These are phyloP conservation scores for Eolophus roseicapilla DNA, from an alignment of 2,113 vertebrate genomes.

Conservation along the genomic window DNA sequence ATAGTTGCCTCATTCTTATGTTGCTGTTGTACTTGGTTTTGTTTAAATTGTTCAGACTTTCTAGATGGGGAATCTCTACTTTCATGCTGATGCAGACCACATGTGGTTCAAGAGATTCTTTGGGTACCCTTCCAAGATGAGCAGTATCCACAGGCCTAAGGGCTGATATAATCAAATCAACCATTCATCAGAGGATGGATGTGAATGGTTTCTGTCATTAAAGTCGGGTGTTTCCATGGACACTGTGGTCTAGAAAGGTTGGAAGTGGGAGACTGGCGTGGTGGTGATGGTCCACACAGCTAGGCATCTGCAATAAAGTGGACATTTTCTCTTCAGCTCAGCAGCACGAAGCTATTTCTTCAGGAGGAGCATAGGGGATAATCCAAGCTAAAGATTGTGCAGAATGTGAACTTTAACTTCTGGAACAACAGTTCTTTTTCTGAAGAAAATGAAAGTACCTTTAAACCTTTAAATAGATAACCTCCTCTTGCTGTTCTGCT, in stretches of 20 bases:
- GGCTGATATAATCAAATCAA: not conserved
- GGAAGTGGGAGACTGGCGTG: not conserved
- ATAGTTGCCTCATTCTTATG: not conserved
- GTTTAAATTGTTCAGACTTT: not conserved
- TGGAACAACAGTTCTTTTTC: not conserved
- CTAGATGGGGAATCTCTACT: not conserved
- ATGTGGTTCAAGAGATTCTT: not conserved
- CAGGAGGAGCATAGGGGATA: not conserved
- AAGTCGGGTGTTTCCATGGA: not conserved
- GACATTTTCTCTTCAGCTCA: not conserved
- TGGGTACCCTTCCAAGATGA: not conserved
- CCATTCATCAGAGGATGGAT: not conserved
- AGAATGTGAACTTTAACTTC: not conserved
- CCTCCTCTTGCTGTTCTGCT: not conserved
- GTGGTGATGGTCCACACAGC: not conserved
- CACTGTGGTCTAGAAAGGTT: not conserved
- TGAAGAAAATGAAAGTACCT: not conserved
- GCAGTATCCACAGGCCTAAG: not conserved
- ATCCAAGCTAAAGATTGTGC: not conserved
- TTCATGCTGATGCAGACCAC: not conserved
- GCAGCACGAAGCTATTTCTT: not conserved
- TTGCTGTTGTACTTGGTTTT: not conserved
- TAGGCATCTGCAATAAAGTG: not conserved
- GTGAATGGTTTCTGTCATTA: not conserved
- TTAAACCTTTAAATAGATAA: constrained; percentile 5